Base-by-base conservation (phyloP, 2,888 invertebrate genomes). In the Polyommatus icarus region DNA sequence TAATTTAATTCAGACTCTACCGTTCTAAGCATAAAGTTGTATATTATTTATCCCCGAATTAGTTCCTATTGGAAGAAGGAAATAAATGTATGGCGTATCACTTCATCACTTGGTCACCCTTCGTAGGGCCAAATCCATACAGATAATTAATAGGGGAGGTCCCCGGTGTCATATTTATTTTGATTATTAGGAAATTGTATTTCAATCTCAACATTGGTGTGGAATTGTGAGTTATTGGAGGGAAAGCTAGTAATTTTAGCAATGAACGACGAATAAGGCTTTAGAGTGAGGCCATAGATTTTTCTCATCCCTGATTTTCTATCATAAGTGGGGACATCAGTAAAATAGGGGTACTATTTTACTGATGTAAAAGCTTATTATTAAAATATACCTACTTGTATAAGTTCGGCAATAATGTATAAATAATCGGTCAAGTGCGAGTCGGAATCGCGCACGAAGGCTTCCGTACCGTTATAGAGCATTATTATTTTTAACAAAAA, bases 121-220 rank as follows among this genome's bases (percentile, higher is more conserved):
- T 83, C 82, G 82, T 81, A 87, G 92, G 90, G 86, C 87, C 87
- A 86, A 83, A 83, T 84, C 87, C 83, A 84, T 86, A 86, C 85
- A 84, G 85, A 84, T 88, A 87, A 88, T 88, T 89, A 89, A 89
- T 90, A 85, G 86, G 85, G 84, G 88, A 87, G 85, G 79, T 81
- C 83, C 84, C 82, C 87, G 59, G 77, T 57, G 57, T 71, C 77
- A 77, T 77, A 77, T 77, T 77, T 59, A 73, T 77, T 77, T 57
- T 73, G 36, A 46, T 77, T 77, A 77, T 77, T 59, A 71, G 40
- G 72, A 72, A 59, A 71, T 77, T 71, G 32, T 71, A 72, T 72
- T 72, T 72, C 67, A 67, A 67, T 67, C 67, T 32, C 29, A 32
- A 67, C 67, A 67, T 67, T 32, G 67, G 29, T 32, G 18, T 29